A percentile compares a stretch with the other conserved stretches of the same genome.
Conservation (phyloP, 2,797 vertebrate species). For the Taeniopygia guttata region DNA sequence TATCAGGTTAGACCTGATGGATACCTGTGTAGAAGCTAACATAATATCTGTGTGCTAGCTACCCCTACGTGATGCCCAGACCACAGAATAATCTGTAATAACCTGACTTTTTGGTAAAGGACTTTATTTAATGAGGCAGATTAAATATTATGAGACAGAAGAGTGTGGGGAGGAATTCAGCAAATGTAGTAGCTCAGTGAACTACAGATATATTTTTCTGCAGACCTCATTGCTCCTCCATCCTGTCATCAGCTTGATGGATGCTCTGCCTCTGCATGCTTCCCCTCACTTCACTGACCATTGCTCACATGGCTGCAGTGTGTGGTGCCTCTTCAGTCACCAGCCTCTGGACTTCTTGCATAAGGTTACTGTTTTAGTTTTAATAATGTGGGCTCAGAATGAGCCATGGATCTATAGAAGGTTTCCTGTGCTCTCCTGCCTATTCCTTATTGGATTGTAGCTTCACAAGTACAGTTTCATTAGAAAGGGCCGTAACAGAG, state of each 20-base stretch:
- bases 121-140: neutral
- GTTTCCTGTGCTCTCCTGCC: neutral
- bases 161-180: neutral
- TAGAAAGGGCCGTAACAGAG: neutral
- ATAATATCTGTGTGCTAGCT: neutral
- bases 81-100: neutral
- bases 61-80: neutral
- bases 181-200: neutral
- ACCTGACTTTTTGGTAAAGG: neutral
- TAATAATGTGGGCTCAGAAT: neutral
- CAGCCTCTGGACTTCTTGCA: neutral
- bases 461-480: neutral
- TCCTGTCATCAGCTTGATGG: neutral
- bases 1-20: neutral
- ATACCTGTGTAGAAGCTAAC: neutral
- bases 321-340: neutral
- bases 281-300: neutral
- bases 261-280: neutral
- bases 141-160: neutral
- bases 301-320: rapidly evolving
- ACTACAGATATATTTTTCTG: neutral
- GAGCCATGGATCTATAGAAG: neutral
- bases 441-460: neutral
- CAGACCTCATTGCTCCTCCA: neutral
- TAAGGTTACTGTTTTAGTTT: neutral